Conservation (phyloP, 2,888 invertebrate species). For the Leucoma salicis region DNA sequence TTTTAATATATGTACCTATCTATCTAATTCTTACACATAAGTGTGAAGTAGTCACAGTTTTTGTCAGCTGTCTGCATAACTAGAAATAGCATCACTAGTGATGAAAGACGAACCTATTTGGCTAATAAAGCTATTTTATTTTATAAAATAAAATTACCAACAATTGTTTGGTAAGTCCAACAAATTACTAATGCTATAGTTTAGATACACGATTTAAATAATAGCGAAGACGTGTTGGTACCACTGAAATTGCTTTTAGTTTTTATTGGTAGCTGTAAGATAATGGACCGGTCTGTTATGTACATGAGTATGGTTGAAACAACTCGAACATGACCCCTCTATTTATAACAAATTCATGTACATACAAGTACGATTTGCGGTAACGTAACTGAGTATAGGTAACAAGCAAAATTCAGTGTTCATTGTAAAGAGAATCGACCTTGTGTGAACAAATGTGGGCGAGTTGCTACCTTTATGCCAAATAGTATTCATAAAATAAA, state of each 20-base stretch:
- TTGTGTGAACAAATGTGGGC: slow-evolving; percentile 40
- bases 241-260: slow-evolving; percentile 66
- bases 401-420: slow-evolving; percentile 66
- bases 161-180: slow-evolving; percentile 25
- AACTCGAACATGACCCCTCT: slow-evolving; percentile 67
- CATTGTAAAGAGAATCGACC: slow-evolving; percentile 50
- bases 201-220: slow-evolving; percentile 17
- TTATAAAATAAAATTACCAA: slow-evolving; percentile 32
- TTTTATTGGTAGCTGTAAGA: slow-evolving; percentile 75
- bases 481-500: slow-evolving; percentile 7
- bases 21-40: slow-evolving; percentile 16
- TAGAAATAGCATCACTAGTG: slow-evolving; percentile 37
- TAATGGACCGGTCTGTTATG: slow-evolving; percentile 73
- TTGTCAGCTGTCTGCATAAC: slow-evolving; percentile 30
- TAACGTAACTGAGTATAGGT: slow-evolving; percentile 70
- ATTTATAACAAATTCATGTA: slow-evolving; percentile 69
- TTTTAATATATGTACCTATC: too few species aligned
- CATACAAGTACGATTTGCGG: slow-evolving; percentile 50
- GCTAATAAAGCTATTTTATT: slow-evolving; percentile 39
- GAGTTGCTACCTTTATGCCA: slow-evolving; percentile 32
- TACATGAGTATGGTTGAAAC: slow-evolving; percentile 59
- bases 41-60: slow-evolving; percentile 12
- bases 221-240: slow-evolving; percentile 38
- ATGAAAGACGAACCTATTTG: slow-evolving; percentile 35
- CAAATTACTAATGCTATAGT: slow-evolving; percentile 12